Evolutionary conservation across 2,797 vertebrate species (phyloP).

Genomic region (Coregonus ussuriensis): DNA sequence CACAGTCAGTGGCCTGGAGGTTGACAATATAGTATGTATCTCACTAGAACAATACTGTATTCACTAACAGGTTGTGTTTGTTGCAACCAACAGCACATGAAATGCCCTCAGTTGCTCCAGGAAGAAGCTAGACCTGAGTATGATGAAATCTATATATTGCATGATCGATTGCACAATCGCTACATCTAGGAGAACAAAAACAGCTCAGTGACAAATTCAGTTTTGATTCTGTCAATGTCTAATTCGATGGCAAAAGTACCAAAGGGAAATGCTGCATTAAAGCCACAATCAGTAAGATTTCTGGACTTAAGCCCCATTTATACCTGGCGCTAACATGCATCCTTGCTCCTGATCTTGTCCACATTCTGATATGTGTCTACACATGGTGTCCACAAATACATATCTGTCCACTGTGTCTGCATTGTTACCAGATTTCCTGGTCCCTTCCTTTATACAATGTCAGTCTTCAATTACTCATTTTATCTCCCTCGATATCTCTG

Average conservation of each 20-base stretch:
- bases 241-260: not conserved
- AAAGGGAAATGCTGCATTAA: not conserved
- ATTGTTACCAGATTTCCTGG: too few relatives aligned
- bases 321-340: too few relatives aligned
- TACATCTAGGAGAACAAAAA: not conserved
- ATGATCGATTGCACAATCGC: conserved; percentile 13
- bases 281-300: not conserved
- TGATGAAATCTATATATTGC: conserved; percentile 14
- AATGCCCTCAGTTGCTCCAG: not conserved
- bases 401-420: too few relatives aligned
- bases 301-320: not conserved
- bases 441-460: not conserved
- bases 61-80: not conserved
- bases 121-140: conserved; percentile 20
- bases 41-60: not conserved
- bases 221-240: not conserved
- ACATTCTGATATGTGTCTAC: too few relatives aligned
- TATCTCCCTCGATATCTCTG: not conserved
- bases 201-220: not conserved
- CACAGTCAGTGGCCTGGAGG: not conserved
- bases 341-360: too few relatives aligned
- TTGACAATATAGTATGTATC: not conserved
- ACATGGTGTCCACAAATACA: too few relatives aligned
- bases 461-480: conserved; percentile 1
- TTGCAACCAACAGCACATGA: not conserved